Evolutionary conservation across 2,888 invertebrate species (phyloP).

Genomic region (Oligia latruncula): DNA sequence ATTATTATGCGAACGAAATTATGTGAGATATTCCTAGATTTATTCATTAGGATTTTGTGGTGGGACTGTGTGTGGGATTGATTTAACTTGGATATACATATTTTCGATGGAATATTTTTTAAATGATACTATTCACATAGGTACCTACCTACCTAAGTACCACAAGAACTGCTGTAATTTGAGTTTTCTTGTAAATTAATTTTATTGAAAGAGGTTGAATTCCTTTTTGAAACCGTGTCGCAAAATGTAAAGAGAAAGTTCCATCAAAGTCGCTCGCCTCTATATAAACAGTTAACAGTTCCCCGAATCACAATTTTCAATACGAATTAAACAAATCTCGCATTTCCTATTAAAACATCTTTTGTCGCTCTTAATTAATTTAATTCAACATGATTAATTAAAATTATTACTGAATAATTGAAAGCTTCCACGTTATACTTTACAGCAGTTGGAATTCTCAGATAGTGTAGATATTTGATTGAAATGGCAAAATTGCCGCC

Average conservation of each 20-base stretch:
- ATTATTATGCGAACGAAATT: conserved; percentile 45
- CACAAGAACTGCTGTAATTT: background rate
- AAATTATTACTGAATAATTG: conserved; percentile 23
- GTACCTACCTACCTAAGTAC: background rate
- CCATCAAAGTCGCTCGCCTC: conserved; percentile 28
- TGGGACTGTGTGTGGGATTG: background rate
- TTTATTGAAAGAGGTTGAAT: conserved; percentile 8
- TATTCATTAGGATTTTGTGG: conserved; percentile 34
- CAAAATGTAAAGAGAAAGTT: conserved; percentile 45
- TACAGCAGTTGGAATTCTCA: conserved; percentile 50
- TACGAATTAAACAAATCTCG: conserved; percentile 50
- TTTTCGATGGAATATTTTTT: background rate
- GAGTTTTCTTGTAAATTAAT: conserved; percentile 17
- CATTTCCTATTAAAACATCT: conserved; percentile 57
- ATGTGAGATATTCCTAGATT: conserved; percentile 34
- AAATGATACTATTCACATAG: background rate
- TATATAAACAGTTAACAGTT: conserved; percentile 21
- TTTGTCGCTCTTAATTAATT: conserved; percentile 50
- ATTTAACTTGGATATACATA: background rate
- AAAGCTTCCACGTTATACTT: conserved; percentile 48
- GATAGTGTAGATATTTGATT: conserved; percentile 78
- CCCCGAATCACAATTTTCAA: conserved; percentile 43
- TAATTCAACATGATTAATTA: conserved; percentile 39
- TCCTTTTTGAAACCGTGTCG: conserved; percentile 12
- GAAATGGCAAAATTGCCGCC: conserved; percentile 79